Conservation (phyloP, 2,888 invertebrate species). For the Boloria selene region DNA sequence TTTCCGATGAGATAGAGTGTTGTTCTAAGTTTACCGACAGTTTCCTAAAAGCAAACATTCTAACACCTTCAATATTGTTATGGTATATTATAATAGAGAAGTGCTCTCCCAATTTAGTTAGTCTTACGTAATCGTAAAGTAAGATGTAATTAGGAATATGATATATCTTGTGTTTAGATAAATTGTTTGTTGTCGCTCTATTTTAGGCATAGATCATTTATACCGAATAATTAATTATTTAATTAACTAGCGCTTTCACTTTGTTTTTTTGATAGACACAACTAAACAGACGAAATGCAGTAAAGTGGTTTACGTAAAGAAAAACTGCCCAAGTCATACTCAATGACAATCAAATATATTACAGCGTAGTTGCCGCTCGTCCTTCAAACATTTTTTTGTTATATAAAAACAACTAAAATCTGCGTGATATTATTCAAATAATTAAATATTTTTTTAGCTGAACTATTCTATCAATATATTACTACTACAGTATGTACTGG, state of each 20-base stretch:
- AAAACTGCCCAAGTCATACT: constrained; percentile 7
- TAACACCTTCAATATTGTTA: constrained; percentile 12
- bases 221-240: no score
- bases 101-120: neutral
- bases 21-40: constrained; percentile 5
- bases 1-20: neutral
- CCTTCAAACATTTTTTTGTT: constrained; percentile 47
- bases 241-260: no score
- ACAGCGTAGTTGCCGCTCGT: constrained; percentile 30
- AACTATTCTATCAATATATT: neutral
- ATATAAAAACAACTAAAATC: constrained; percentile 22
- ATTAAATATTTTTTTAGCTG: constrained; percentile 22
- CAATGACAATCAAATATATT: constrained; percentile 23
- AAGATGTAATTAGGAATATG: no score
- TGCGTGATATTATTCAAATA: constrained; percentile 25
- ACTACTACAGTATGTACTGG: no score
- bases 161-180: no score
- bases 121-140: neutral
- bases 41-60: neutral
- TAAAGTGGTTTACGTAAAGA: no score
- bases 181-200: no score
- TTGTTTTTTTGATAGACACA: no score
- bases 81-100: constrained; percentile 7
- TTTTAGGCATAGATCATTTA: no score
- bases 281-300: no score